Evolutionary conservation across 2,113 vertebrate genomes (phyloP), one percentile per base, ranked within the genome.

Genomic region (Actenoides hombroni): DNA sequence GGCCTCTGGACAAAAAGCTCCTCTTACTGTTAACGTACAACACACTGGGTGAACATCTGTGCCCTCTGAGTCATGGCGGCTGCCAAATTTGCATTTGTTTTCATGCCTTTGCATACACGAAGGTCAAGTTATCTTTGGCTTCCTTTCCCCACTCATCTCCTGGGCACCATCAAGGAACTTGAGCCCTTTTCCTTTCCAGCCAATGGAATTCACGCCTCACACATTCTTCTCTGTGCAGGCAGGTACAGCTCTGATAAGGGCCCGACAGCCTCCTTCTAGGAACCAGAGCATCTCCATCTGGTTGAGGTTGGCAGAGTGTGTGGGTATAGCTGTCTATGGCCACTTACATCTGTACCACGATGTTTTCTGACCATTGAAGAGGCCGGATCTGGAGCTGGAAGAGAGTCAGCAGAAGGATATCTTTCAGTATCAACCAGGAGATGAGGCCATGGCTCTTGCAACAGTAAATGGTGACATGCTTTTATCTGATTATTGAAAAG

Each of bases 381-480:
- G 3, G 23, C 3, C 1, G 2, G n/a, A 31, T 48, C 10, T 35
- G 49, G 42, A 67, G 46, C 13, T 68, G 57, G 13, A 57, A 65
- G 14, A 77, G 19, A 29, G n/a, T 63, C 59, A 82, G 14, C 23
- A 88, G 26, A 85, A 59, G 42, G 49, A 5, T 59, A 9, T 35
- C 19, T 73, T 91, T 42, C 4, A 1, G 64, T 63, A 18, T 57
- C 53, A 11, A 16, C 19, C 26, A 63, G 37, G 40, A 35, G 16
- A 21, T 11, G 24, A 76, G 25, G 14, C 5, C 9, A 15, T 5
- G 10, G 18, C 5, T 81, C 29, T 85, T 71, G 35, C 40, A 77
- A 14, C 14, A 21, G 6, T 20, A 46, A 71, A 37, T 13, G 29
- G 5, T 24, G 60, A 42, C 16, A 23, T 0, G 0, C 3, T 81